A percentile compares a stretch with the other conserved stretches of the same genome.
phyloP scores from a whole-genome alignment of 2,113 vertebrate genomes.

The Camelus bactrianus region DNA sequence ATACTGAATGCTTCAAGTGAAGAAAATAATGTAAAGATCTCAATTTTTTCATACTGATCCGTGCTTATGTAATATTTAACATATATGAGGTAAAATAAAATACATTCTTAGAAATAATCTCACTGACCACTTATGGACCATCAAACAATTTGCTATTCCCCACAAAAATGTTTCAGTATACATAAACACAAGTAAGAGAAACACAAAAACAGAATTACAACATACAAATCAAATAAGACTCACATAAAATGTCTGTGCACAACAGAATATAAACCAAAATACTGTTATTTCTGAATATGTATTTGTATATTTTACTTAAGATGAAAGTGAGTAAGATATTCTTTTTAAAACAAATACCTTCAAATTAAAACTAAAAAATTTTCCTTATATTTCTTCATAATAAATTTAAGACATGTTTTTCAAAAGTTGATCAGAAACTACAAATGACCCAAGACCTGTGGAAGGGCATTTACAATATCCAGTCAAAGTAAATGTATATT shows the following conservation, averaged over 20 bases:
- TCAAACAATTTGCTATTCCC: neutral
- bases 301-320: neutral
- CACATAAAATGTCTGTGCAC: neutral
- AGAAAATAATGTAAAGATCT: too few relatives aligned
- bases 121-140: neutral
- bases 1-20: too few relatives aligned
- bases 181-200: neutral
- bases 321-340: neutral
- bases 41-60: too few relatives aligned
- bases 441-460: neutral
- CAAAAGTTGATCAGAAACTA: neutral
- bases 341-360: neutral
- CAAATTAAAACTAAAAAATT: neutral
- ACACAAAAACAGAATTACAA: neutral
- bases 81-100: too few relatives aligned
- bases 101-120: neutral
- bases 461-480: neutral
- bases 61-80: too few relatives aligned
- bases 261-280: neutral
- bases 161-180: neutral
- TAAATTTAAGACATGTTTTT: neutral
- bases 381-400: neutral
- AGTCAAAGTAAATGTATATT: neutral
- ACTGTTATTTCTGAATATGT: neutral
- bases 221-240: neutral